Evolutionary conservation across 1,140 invertebrate species (phyloP).

Genomic region (Drosophila nannoptera): DNA sequence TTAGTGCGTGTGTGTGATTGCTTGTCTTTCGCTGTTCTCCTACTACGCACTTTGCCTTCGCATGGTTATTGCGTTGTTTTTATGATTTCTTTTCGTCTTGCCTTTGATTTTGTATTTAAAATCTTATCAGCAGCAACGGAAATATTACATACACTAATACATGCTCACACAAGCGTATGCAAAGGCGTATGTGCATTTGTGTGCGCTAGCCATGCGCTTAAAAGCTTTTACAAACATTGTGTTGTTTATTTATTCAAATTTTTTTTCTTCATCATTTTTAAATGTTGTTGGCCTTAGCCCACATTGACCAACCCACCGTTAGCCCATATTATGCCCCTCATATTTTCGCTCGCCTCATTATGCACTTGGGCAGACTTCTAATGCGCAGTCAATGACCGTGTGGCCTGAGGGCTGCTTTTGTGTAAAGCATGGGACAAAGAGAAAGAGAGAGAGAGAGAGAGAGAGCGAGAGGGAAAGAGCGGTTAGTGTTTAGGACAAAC

Average conservation of each 20-base stretch:
- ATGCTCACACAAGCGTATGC: background rate
- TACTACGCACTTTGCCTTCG: slow-evolving; percentile 71
- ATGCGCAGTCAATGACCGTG: slow-evolving; percentile 47
- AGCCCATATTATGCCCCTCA: slow-evolving; percentile 8
- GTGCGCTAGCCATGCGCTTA: slow-evolving; percentile 26
- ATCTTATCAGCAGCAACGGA: slow-evolving; percentile 57
- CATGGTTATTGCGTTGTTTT: slow-evolving; percentile 65
- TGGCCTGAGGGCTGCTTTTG: slow-evolving; percentile 3
- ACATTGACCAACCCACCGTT: slow-evolving; percentile 17
- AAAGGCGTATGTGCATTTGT: slow-evolving; percentile 14
- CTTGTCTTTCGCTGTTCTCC: slow-evolving; percentile 25
- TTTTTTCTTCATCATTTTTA: slow-evolving; percentile 20
- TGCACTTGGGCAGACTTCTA: slow-evolving; percentile 29
- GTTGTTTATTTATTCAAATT: slow-evolving; percentile 20
- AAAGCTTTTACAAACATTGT: slow-evolving; percentile 31
- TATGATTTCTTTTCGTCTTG: slow-evolving; percentile 48
- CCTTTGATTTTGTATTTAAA: slow-evolving; percentile 67
- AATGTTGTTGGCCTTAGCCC: slow-evolving; percentile 40
- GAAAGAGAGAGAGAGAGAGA: background rate
- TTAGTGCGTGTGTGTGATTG: slow-evolving; percentile 1
- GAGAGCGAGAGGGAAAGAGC: background rate
- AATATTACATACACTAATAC: slow-evolving; percentile 23
- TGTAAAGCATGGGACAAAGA: background rate
- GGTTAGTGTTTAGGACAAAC: slow-evolving; percentile 6
- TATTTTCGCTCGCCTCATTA: slow-evolving; percentile 37